Evolutionary conservation across 2,797 vertebrate genomes (phyloP), one percentile per base, ranked within the genome.

Genomic region (Pteronotus mesoamericanus): DNA sequence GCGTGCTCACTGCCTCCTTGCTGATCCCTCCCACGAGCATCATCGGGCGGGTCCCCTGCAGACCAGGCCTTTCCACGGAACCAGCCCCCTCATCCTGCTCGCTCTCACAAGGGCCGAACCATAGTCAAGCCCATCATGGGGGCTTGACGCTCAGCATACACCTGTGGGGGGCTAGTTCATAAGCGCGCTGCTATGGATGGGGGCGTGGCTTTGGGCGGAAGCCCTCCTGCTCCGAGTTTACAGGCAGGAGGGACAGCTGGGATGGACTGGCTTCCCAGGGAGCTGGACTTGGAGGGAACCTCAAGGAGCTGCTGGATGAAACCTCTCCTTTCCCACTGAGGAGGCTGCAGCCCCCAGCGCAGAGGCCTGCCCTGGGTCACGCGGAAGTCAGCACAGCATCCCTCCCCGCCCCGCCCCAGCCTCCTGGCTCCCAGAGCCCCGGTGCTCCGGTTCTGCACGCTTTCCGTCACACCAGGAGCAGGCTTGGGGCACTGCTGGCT

Each of bases 81-180:
- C 19, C 18, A 19, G 53, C 12, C 24, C 0, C 37, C 37, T 18
- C 32, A 18, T 21, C 48, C 15, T 0, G 12, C 29, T 7, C 79
- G 19, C 55, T 6, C 19, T 55, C 6, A 2, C 0, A 5, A 91
- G 1, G 48, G 32, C 53, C 1, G 1, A 42, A 24, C 42, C 42
- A n/a, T 22, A 5, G 34, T 2, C 0, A 11, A 75, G 61, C 18
- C 39, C 0, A 0, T 0, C 0, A 0, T 0, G 2, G 53, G 24
- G n/a, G n/a, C n/a, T n/a, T n/a, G n/a, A n/a, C 1, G 3, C 19
- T 7, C 10, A 2, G 3, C 3, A 2, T 1, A 42, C 55, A 46
- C 26, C 32, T 59, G 29, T 0, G 11, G 34, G 2, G 1, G 3
- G 42, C 2, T 18, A 37, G 74, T 8, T 8, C 6, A 1, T 4